Conservation (phyloP, 2,113 vertebrate species). For the Spea multiplicata region DNA sequence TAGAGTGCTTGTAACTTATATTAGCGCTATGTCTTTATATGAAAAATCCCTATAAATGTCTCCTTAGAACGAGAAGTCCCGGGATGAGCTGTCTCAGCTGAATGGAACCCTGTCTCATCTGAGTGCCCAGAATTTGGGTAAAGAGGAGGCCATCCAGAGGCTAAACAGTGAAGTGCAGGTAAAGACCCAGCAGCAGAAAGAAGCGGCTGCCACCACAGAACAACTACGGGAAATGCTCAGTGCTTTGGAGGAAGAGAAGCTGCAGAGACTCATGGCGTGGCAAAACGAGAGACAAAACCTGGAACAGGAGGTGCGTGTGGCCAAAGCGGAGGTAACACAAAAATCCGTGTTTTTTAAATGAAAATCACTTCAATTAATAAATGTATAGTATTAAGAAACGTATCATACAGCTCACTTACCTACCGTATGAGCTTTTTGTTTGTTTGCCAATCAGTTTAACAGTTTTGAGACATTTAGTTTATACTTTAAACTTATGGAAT, state of each 20-base stretch:
- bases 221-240: constrained; percentile 53
- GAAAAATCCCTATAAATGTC: no score
- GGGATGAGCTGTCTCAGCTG: constrained; percentile 69
- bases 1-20: no score
- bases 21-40: no score
- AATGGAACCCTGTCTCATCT: constrained; percentile 64
- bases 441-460: no score
- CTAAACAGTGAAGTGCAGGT: constrained; percentile 58
- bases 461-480: no score
- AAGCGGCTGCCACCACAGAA: constrained; percentile 49
- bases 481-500: no score
- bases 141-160: constrained; percentile 54
- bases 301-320: constrained; percentile 55
- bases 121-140: constrained; percentile 58
- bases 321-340: constrained; percentile 22
- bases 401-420: no score
- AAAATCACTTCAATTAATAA: no score
- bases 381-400: no score
- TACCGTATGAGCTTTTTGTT: no score
- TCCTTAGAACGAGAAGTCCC: constrained; percentile 67
- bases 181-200: constrained; percentile 52
- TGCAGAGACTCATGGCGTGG: constrained; percentile 54
- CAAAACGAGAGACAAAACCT: constrained; percentile 58
- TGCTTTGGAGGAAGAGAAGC: constrained; percentile 50
- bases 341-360: no score